Conservation (phyloP, 2,797 vertebrate genomes). For the Sebastes minor region DNA sequence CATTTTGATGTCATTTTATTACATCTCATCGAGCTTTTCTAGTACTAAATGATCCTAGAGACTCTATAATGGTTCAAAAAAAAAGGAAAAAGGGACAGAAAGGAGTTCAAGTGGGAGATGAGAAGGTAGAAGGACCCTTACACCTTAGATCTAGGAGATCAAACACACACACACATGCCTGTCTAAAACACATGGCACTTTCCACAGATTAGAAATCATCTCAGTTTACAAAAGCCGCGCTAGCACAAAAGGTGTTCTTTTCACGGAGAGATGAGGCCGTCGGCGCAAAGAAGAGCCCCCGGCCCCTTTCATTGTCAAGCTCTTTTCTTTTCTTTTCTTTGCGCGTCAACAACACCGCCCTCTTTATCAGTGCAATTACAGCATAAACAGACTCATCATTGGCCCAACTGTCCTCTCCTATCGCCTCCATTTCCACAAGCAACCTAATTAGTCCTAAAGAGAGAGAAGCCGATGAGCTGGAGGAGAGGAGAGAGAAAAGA, state of each 20-base stretch:
- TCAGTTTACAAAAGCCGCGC: conserved; percentile 61
- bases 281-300: conserved; percentile 44
- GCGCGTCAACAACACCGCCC: conserved; percentile 70
- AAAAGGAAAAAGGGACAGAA: neutral
- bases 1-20: neutral
- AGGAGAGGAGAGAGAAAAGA: conserved; percentile 64
- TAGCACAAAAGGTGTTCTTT: conserved; percentile 74
- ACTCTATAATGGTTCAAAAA: neutral
- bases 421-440: conserved; percentile 78
- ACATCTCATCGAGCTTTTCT: conserved; percentile 1
- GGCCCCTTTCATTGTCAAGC: conserved; percentile 64
- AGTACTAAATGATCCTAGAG: conserved; percentile 1
- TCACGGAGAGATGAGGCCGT: conserved; percentile 54
- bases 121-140: conserved; percentile 57
- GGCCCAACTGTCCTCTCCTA: conserved; percentile 76
- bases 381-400: conserved; percentile 83
- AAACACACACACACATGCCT: conserved; percentile 38
- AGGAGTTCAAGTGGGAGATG: conserved; percentile 58
- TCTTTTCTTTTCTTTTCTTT: conserved; percentile 69
- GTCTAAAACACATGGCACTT: conserved; percentile 67
- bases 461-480: conserved; percentile 72
- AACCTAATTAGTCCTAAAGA: conserved; percentile 88
- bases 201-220: conserved; percentile 67
- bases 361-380: conserved; percentile 87
- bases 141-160: conserved; percentile 59